Percentiles rank a stretch among this genome's conserved stretches.
Evolutionary conservation across 2,888 invertebrate genomes (phyloP).

Genomic region (Xanthorhoe spadicearia): DNA sequence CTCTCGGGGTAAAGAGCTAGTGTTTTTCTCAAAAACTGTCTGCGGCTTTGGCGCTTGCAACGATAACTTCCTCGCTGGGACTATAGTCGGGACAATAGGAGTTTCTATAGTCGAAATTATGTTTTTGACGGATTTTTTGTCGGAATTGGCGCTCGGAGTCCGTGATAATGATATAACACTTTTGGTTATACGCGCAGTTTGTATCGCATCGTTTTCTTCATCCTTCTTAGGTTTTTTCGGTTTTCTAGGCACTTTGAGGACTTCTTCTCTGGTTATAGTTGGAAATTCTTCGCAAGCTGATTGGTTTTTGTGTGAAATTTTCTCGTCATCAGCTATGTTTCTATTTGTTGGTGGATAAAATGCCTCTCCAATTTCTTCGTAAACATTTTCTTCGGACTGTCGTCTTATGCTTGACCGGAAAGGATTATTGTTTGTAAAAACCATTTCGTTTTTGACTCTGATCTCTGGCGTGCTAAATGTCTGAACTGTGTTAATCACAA

Average conservation of each 20-base stretch:
- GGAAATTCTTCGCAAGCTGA: conserved; percentile 59
- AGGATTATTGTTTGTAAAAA: conserved; percentile 46
- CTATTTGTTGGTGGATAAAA: conserved; percentile 49
- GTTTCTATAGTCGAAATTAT: conserved; percentile 61
- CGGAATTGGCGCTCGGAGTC: conserved; percentile 70
- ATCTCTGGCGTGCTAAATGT: conserved; percentile 47
- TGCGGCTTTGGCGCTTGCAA: conserved; percentile 61
- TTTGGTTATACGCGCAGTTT: conserved; percentile 64
- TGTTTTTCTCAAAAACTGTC: conserved; percentile 56
- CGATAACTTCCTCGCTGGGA: conserved; percentile 62
- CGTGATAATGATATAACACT: conserved; percentile 72
- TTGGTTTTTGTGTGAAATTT: conserved; percentile 62
- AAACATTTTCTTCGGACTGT: conserved; percentile 71
- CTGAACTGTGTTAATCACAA: conserved; percentile 67
- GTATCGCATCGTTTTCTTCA: conserved; percentile 50
- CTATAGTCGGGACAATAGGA: conserved; percentile 46
- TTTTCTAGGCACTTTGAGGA: conserved; percentile 73
- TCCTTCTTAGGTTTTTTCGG: conserved; percentile 69
- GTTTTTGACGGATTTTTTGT: conserved; percentile 58
- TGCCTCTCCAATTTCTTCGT: conserved; percentile 74
- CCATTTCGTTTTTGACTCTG: conserved; percentile 42
- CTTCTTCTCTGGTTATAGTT: conserved; percentile 66
- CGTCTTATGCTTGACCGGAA: conserved; percentile 50
- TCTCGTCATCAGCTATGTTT: conserved; percentile 77
- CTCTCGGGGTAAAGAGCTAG: conserved; percentile 68